Percentiles rank a stretch among this genome's conserved stretches.
phyloP scores from a whole-genome alignment of 2,888 invertebrate species.

The Microctonus brassicae region DNA sequence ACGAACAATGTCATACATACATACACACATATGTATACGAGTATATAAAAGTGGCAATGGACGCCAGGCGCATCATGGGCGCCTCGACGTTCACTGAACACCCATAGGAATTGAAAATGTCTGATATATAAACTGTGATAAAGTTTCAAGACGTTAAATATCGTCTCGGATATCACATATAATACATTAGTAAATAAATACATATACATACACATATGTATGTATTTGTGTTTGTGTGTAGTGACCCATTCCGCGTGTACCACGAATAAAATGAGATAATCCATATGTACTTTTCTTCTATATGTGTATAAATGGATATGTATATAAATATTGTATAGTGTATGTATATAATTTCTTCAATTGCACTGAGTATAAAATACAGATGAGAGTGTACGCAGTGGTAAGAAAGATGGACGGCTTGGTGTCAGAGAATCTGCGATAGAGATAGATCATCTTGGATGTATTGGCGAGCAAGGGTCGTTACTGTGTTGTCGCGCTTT shows the following conservation, averaged over 20 bases:
- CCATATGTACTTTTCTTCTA: background rate
- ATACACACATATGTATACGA: background rate
- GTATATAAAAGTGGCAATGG: background rate
- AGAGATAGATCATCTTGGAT: constrained; percentile 39
- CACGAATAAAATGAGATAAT: constrained; percentile 14
- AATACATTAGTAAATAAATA: background rate
- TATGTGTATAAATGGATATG: no score
- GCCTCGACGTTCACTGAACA: background rate
- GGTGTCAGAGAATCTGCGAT: constrained; percentile 29
- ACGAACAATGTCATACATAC: constrained; percentile 22
- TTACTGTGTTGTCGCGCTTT: constrained; percentile 27
- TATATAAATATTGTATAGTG: no score
- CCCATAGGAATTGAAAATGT: background rate
- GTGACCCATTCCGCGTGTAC: background rate
- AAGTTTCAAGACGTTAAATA: background rate
- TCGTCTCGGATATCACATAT: background rate
- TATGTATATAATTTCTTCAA: no score
- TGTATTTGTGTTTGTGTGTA: background rate
- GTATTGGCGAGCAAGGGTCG: constrained; percentile 21
- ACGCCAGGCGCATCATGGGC: background rate
- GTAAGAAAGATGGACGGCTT: constrained; percentile 26
- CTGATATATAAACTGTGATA: background rate
- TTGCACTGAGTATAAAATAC: background rate
- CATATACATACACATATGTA: background rate
- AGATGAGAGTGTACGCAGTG: background rate